Evolutionary conservation across 1,140 invertebrate species (phyloP).

Genomic region (Lepidurus packardi): DNA sequence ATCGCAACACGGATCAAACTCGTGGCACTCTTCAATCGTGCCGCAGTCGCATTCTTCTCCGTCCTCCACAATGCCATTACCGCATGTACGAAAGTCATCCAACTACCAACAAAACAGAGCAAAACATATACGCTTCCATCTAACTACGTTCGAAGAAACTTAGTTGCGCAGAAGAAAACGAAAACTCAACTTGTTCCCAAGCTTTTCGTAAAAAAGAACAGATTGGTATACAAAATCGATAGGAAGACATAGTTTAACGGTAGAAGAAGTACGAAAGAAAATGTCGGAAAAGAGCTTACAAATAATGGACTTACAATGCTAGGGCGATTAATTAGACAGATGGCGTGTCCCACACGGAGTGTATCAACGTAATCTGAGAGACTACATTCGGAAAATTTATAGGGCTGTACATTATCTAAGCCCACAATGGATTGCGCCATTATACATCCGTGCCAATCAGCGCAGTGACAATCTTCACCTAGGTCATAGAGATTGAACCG

Average conservation of each 20-base stretch:
- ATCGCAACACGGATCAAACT: constrained; percentile 87
- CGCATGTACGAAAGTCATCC: constrained; percentile 65
- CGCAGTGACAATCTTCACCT: constrained; percentile 71
- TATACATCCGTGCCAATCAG: constrained; percentile 92
- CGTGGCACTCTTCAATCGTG: constrained; percentile 73
- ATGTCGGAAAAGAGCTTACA: background rate
- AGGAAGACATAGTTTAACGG: background rate
- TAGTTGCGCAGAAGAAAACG: background rate
- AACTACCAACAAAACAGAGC: constrained; percentile 34
- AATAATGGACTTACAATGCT: constrained; percentile 58
- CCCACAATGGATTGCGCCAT: constrained; percentile 90
- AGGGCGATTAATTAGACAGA: constrained; percentile 84
- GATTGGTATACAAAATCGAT: background rate
- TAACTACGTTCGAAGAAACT: background rate
- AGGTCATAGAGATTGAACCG: constrained; percentile 36
- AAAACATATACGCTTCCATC: constrained; percentile 19
- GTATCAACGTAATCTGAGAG: constrained; percentile 76
- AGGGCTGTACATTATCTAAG: constrained; percentile 82
- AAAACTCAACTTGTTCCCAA: background rate
- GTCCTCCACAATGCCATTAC: constrained; percentile 87
- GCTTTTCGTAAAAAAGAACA: background rate
- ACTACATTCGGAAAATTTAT: constrained; percentile 87
- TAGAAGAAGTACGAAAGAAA: constrained; percentile 19
- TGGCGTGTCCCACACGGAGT: constrained; percentile 67
- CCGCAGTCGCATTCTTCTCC: constrained; percentile 93